These are phyloP conservation scores for Drosophila sucinea DNA, from an alignment of 1,140 invertebrate genomes.

Conservation along the genomic window DNA sequence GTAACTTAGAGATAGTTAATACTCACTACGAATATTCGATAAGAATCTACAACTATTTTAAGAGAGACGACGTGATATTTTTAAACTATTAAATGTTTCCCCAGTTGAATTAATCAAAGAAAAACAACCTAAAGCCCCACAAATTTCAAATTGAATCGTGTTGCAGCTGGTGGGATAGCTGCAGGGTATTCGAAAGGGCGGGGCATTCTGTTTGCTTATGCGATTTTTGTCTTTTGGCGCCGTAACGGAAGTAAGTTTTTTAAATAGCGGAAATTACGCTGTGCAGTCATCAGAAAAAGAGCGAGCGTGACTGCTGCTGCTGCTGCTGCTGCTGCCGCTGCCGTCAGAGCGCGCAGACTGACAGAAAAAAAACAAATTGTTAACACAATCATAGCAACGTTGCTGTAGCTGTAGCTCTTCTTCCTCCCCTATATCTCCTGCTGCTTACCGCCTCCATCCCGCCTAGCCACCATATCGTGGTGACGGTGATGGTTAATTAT, in stretches of 20 bases:
- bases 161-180: background rate
- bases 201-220: background rate
- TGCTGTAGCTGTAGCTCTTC: conserved; percentile 4
- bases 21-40: no score
- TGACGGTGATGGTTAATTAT: conserved; percentile 63
- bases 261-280: conserved; percentile 80
- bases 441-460: background rate
- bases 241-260: conserved; percentile 67
- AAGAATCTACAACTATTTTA: no score
- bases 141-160: no score
- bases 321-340: conserved; percentile 7
- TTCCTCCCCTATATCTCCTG: background rate
- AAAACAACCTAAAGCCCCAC: no score
- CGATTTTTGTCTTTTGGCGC: conserved; percentile 9
- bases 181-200: background rate
- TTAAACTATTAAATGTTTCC: no score
- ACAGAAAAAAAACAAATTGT: conserved; percentile 59
- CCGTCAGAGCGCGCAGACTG: conserved; percentile 17
- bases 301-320: conserved; percentile 44
- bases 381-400: conserved; percentile 60
- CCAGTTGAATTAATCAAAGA: no score
- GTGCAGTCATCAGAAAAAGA: conserved; percentile 74
- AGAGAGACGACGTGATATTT: no score
- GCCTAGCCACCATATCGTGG: background rate
- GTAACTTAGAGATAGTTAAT: no score